phyloP scores from a whole-genome alignment of 1,140 invertebrate genomes.

The Pemphigus obesinymphae region DNA sequence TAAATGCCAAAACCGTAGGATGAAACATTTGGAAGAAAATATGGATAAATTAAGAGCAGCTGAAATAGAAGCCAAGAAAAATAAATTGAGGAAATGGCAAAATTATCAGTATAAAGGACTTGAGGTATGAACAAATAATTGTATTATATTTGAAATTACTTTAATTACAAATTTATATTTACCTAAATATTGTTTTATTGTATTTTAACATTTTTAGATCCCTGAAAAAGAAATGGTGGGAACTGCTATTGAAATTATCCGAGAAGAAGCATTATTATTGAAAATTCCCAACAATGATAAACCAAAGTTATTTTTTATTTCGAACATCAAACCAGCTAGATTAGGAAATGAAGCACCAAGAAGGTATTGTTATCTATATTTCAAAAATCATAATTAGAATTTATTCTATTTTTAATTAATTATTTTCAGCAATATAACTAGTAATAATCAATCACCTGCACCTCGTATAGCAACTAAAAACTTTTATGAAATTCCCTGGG shows the following conservation, averaged over 20 bases:
- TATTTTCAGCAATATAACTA: neutral
- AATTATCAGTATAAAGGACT: conserved; percentile 62
- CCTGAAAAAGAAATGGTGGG: conserved; percentile 73
- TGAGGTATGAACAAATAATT: conserved; percentile 39
- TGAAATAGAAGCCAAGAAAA: conserved; percentile 83
- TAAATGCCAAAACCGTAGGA: conserved; percentile 95
- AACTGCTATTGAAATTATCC: conserved; percentile 87
- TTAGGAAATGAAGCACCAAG: conserved; percentile 49
- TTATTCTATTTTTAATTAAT: neutral
- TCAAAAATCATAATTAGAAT: neutral
- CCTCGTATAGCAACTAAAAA: conserved; percentile 52
- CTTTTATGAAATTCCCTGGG: conserved; percentile 94
- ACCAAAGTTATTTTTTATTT: conserved; percentile 91
- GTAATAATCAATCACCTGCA: conserved; percentile 22
- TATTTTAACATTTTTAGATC: conserved; percentile 11
- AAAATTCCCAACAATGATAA: conserved; percentile 68
- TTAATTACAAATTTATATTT: neutral
- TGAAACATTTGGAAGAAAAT: conserved; percentile 75
- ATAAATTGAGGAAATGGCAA: conserved; percentile 81
- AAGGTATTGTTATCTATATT: neutral
- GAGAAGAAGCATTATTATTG: conserved; percentile 86
- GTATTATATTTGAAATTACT: neutral
- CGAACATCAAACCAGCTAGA: conserved; percentile 89
- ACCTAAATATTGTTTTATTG: neutral
- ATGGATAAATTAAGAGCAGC: conserved; percentile 71